phyloP scores from a whole-genome alignment of 2,888 invertebrate genomes.

The Drosophila bunnanda region DNA sequence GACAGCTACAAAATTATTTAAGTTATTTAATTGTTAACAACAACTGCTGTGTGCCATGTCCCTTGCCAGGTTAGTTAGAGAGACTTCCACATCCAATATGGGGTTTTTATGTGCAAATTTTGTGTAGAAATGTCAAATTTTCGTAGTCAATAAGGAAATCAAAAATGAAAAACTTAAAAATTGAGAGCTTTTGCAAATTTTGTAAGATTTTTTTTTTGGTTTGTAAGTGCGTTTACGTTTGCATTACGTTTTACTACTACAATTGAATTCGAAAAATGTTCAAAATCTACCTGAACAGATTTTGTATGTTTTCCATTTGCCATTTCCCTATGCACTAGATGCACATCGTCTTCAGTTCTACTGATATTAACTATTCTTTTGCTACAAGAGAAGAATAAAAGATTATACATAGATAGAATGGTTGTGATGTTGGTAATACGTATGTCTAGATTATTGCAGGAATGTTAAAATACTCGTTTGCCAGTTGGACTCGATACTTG shows the following conservation, averaged over 20 bases:
- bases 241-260: conserved; percentile 52
- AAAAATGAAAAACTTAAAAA: conserved; percentile 74
- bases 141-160: conserved; percentile 63
- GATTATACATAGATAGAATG: conserved; percentile 66
- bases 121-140: conserved; percentile 20
- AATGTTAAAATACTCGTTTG: conserved; percentile 10
- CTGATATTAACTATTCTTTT: conserved; percentile 90
- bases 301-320: conserved; percentile 90
- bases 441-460: conserved; percentile 6
- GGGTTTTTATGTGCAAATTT: conserved; percentile 30
- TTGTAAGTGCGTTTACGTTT: conserved; percentile 43
- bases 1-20: neutral
- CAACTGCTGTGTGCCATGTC: conserved; percentile 10
- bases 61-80: conserved; percentile 10
- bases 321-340: conserved; percentile 90
- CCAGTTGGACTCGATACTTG: conserved; percentile 46
- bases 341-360: conserved; percentile 90
- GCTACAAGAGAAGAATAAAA: conserved; percentile 86
- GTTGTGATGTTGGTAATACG: conserved; percentile 40
- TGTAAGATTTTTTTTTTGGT: conserved; percentile 30
- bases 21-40: neutral
- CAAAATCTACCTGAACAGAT: conserved; percentile 88
- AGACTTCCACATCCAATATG: conserved; percentile 34
- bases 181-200: conserved; percentile 63
- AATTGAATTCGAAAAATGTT: conserved; percentile 65